Conservation (phyloP, 2,797 vertebrate genomes). For the Typhlichthys subterraneus region DNA sequence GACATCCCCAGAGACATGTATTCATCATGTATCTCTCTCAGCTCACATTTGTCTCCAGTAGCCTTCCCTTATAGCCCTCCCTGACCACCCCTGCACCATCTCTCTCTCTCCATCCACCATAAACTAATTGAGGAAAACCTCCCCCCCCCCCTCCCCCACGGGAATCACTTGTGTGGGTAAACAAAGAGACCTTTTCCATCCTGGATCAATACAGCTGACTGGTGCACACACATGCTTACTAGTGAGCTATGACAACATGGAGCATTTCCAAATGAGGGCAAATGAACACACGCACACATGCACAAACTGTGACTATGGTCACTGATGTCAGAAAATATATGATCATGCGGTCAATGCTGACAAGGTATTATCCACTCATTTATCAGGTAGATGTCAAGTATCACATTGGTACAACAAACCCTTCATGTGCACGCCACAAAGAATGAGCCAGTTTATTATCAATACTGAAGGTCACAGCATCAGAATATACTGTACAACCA, state of each 20-base stretch:
- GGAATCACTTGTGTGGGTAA: conserved; percentile 43
- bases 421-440: no score
- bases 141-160: neutral
- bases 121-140: neutral
- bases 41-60: neutral
- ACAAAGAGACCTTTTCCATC: conserved; percentile 17
- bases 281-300: conserved; percentile 20
- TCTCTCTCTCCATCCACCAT: neutral
- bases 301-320: neutral
- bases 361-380: no score
- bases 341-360: no score
- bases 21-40: neutral
- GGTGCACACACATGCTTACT: conserved; percentile 8
- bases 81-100: neutral
- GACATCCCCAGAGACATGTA: neutral
- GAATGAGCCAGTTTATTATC: no score
- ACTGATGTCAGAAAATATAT: no score
- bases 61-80: no score
- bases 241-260: conserved; percentile 37
- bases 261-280: neutral
- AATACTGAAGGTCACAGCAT: no score
- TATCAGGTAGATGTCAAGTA: no score
- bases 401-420: no score
- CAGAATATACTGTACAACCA: no score
- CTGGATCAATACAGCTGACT: conserved; percentile 19